These are phyloP conservation scores for Anthopleura sola DNA, from an alignment of 64 coral and sea anemone genomes.

Conservation along the genomic window DNA sequence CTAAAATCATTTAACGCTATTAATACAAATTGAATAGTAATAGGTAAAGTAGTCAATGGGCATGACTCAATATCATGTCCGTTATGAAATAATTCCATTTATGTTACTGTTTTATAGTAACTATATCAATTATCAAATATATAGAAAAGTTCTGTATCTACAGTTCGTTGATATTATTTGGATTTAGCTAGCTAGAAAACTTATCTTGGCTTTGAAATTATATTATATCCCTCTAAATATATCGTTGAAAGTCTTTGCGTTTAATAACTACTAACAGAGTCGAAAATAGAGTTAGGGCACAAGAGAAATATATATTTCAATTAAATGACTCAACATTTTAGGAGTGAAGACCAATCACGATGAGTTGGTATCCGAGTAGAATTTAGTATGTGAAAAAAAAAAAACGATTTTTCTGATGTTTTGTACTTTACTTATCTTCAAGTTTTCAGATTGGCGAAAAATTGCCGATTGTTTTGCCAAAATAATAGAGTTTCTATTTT, in stretches of 20 bases:
- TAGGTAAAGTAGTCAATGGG: neutral
- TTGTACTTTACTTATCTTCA: neutral
- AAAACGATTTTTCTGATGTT: neutral
- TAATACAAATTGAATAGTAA: no score
- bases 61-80: neutral
- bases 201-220: neutral
- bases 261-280: no score
- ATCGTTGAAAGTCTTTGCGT: no score
- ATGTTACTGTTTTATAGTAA: slow-evolving; percentile 14
- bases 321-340: neutral
- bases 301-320: neutral
- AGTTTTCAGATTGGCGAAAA: neutral
- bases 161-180: slow-evolving; percentile 3
- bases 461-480: neutral
- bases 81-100: neutral
- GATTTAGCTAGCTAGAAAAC: neutral
- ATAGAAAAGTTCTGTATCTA: neutral
- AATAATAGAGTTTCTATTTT: neutral
- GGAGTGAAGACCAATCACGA: neutral
- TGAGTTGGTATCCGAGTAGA: neutral
- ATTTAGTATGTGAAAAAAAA: neutral
- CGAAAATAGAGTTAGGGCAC: no score
- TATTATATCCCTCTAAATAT: no score
- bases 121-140: neutral
- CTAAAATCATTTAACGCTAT: no score